Base-by-base conservation (phyloP, 2,888 invertebrate genomes). In the Eilema caniola region DNA sequence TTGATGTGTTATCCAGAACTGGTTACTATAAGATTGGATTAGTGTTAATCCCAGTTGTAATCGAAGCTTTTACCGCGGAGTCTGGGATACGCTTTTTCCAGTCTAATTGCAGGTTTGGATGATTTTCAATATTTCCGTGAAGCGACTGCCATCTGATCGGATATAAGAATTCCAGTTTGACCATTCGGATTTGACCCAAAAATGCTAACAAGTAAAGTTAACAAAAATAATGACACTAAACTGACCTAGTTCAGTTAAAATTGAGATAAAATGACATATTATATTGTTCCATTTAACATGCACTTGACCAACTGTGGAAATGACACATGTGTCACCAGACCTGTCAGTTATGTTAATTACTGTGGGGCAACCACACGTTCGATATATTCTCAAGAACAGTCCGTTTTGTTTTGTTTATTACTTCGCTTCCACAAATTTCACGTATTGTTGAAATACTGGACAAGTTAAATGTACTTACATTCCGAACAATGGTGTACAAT, bases 231-330 rank as follows among this genome's bases (percentile, higher is more conserved):
- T 59, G 7, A 59, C 2, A 25, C 5, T 1, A 57, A 25, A 59
- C 24, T 63, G 56, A 67, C 68, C 37, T 4, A 68, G 67, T 53
- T 23, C 20, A 62, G 57, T 16, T 57, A 20, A 41, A 69, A 59
- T 41, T 63, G 24, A 31, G 53, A 53, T 61, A 60, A 33, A 69
- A 25, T 28, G 25, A 68, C 77, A 85, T 10, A 65, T n/a, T n/a
- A n/a, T 65, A 65, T 24, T 71, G 71, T 65, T 83, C 89, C 78
- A 91, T 85, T 88, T 89, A 83, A 68, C 79, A 72, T 90, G 89
- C 89, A 93, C 93, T 93, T 93, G 93, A 92, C 92, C 91, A 89
- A 92, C 82, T 89, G 85, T 86, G 74, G 75, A 83, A 83, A 20
- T 85, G 83, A 82, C 81, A 74, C 75, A 79, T 83, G 61, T 72